phyloP scores from a whole-genome alignment of 2,797 vertebrate species.

The Lacerta viridis region DNA sequence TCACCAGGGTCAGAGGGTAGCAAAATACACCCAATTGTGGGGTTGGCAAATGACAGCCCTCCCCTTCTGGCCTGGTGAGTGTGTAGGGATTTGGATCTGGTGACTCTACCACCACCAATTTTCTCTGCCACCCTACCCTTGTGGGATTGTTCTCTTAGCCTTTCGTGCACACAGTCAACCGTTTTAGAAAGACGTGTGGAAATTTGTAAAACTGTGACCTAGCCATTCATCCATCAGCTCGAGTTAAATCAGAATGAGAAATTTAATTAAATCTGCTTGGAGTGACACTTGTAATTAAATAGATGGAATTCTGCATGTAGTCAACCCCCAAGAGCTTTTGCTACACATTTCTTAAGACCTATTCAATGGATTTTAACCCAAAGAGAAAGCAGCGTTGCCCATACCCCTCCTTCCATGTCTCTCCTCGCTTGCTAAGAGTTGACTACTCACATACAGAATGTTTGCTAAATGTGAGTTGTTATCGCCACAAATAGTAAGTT shows the following conservation, averaged over 20 bases:
- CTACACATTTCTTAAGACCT: background rate
- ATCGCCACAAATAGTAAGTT: background rate
- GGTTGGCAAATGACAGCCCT: too few species aligned
- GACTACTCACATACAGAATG: background rate
- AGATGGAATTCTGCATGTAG: background rate
- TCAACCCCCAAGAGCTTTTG: background rate
- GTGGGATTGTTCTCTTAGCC: background rate
- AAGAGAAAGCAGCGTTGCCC: background rate
- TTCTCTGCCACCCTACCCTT: too few species aligned
- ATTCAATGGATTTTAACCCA: background rate
- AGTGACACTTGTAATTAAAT: background rate
- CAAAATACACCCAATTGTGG: too few species aligned
- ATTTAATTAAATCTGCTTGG: conserved; percentile 8
- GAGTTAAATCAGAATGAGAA: background rate
- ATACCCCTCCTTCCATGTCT: conserved; percentile 7
- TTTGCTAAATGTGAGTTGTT: background rate
- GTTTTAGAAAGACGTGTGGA: background rate
- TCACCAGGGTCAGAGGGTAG: too few species aligned
- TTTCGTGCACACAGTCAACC: background rate
- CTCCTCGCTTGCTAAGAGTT: background rate
- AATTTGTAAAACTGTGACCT: background rate
- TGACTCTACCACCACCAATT: too few species aligned
- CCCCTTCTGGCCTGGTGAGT: too few species aligned
- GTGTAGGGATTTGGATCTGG: too few species aligned
- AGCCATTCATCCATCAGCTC: background rate